These are phyloP conservation scores for Aphelinus certus DNA, from an alignment of 1,140 invertebrate species.

Conservation along the genomic window DNA sequence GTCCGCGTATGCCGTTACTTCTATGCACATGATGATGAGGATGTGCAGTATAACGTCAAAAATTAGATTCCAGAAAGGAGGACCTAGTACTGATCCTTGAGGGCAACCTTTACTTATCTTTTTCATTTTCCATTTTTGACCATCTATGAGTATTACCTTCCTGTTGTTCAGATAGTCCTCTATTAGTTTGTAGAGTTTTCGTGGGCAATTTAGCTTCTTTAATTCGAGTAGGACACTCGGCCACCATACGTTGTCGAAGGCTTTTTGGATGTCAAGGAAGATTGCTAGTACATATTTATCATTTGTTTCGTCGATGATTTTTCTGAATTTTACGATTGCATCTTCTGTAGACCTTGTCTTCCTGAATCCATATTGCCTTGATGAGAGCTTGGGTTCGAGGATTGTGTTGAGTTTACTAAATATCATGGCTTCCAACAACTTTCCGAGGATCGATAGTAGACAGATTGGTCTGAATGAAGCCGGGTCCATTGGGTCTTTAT, in stretches of 20 bases:
- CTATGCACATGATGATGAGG: no score
- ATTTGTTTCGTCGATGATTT: neutral
- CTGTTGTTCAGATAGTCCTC: slow-evolving; percentile 3
- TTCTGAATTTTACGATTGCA: neutral
- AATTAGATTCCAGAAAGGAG: neutral
- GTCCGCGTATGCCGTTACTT: no score
- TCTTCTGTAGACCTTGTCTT: slow-evolving; percentile 10
- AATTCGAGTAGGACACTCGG: slow-evolving; percentile 26
- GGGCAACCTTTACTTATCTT: neutral
- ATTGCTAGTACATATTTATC: slow-evolving; percentile 21
- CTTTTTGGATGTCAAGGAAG: slow-evolving; percentile 48
- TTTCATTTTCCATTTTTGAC: neutral
- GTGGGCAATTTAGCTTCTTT: slow-evolving; percentile 21
- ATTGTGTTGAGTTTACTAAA: slow-evolving; percentile 29
- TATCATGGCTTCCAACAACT: slow-evolving; percentile 38
- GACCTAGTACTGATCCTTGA: neutral
- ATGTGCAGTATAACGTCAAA: no score
- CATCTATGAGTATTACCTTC: neutral
- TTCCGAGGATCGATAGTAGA: neutral
- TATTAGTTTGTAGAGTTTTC: neutral
- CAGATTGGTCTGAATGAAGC: slow-evolving; percentile 8
- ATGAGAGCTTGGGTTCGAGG: slow-evolving; percentile 7
- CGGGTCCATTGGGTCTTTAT: neutral
- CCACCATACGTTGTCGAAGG: slow-evolving; percentile 52
- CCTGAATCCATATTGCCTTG: slow-evolving; percentile 8